Base-by-base conservation (phyloP, 2,797 vertebrate genomes). In the Melanogrammus aeglefinus region DNA sequence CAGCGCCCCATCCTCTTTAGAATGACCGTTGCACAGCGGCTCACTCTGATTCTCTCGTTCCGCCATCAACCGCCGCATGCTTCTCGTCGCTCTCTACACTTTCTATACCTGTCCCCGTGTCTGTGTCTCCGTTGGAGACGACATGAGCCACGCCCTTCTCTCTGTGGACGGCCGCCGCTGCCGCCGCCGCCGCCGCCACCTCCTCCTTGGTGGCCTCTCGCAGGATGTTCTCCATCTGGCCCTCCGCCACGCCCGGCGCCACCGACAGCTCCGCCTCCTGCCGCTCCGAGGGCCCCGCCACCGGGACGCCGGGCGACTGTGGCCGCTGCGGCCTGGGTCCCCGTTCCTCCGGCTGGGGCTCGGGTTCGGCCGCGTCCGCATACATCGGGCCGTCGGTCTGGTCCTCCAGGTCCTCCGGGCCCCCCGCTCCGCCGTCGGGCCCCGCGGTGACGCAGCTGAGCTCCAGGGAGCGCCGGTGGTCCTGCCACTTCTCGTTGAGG, bases 401-500 rank as follows among this genome's bases (percentile, higher is more conserved):
- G 74, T 63, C 94, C n/a, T 94, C 94, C 35, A 0, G 35, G 35
- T 75, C 90, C 35, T 36, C 35, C 35, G 35, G 84, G 33, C 93
- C 92, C 81, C 77, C 38, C 8, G 38, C 38, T 2, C 8, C 38
- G 80, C 85, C 92, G 3, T 95, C 96, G 0, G 95, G 83, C 41
- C 93, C 94, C 7, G 93, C 92, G 0, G 95, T 93, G 86, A 94
- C 93, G 88, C 92, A 96, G 83, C 92, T 97, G 83, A 98, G 91
- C 86, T 99, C 98, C 86, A 99, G 93, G 0, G 98, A 99, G 29
- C 97, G 96, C 0, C 97, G 94, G 86, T 97, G 97, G 86, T 99
- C 97, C 87, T 99, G 97, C 97, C 97, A 99, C 90, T 98, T 99
- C 83, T 99, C 98, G 0, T 99, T 99, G 79, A 99, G 93, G 88